These are phyloP conservation scores for Psettodes erumei DNA, from an alignment of 2,113 vertebrate species.

Conservation along the genomic window DNA sequence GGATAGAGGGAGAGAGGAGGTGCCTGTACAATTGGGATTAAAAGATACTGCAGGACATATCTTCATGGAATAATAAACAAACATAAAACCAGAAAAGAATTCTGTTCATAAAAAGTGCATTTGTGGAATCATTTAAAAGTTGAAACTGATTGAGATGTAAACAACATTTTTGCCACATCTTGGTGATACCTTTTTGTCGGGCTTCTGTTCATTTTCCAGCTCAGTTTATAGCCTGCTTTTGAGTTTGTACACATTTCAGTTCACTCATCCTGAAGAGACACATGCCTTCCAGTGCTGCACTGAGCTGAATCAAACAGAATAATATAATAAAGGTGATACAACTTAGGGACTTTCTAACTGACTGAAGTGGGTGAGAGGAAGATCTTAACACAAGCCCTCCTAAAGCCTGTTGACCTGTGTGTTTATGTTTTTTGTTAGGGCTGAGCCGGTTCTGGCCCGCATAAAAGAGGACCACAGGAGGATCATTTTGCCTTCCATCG, in stretches of 20 bases:
- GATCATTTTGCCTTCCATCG: slow-evolving; percentile 95
- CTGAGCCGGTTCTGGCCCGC: slow-evolving; percentile 92
- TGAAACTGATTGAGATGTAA: neutral
- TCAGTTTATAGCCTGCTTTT: neutral
- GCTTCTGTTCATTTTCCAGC: slow-evolving; percentile 15
- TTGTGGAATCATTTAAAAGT: neutral
- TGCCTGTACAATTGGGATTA: slow-evolving; percentile 3
- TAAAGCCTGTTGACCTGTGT: neutral
- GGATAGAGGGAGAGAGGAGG: neutral
- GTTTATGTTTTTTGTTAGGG: slow-evolving; percentile 80
- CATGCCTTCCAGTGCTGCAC: slow-evolving; percentile 39
- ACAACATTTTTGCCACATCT: neutral
- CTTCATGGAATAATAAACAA: slow-evolving; percentile 6
- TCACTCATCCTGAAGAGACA: slow-evolving; percentile 38
- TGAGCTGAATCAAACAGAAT: slow-evolving; percentile 60
- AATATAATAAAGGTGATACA: slow-evolving; percentile 37
- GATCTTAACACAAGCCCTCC: slow-evolving; percentile 24
- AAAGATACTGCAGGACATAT: neutral
- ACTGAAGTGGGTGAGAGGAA: slow-evolving; percentile 36
- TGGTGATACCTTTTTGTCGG: slow-evolving; percentile 12
- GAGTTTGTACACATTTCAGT: slow-evolving; percentile 15
- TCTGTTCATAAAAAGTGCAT: neutral
- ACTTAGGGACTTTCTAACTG: slow-evolving; percentile 24
- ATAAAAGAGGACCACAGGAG: slow-evolving; percentile 93
- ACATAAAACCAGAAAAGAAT: neutral